Evolutionary conservation across 2,113 vertebrate species (phyloP).

Genomic region (Salvelinus alpinus): DNA sequence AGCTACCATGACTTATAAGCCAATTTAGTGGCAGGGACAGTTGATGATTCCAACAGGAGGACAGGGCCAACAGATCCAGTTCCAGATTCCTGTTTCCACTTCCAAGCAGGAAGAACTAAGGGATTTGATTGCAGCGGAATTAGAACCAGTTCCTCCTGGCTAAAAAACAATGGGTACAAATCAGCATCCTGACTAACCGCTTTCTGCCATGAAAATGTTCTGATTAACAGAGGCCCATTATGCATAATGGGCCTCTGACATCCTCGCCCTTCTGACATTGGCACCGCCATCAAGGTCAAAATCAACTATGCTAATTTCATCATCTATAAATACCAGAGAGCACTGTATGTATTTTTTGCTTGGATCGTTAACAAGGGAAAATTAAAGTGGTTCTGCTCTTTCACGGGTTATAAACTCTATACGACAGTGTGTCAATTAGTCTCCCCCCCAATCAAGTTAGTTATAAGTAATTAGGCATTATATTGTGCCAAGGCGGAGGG

Average conservation of each 20-base stretch:
- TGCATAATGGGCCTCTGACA: constrained; percentile 10
- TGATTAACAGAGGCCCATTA: neutral
- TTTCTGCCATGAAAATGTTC: neutral
- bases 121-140: neutral
- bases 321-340: no score
- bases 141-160: neutral
- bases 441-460: constrained; percentile 53
- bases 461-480: constrained; percentile 49
- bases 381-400: constrained; percentile 29
- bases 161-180: constrained; percentile 17
- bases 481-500: constrained; percentile 29
- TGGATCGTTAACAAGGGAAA: constrained; percentile 39
- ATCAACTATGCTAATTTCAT: constrained; percentile 12
- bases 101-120: constrained; percentile 21
- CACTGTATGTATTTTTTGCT: neutral
- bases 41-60: constrained; percentile 31
- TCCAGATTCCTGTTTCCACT: constrained; percentile 20
- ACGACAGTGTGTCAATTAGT: constrained; percentile 40
- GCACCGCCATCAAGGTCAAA: constrained; percentile 10
- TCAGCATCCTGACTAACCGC: constrained; percentile 1
- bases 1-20: constrained; percentile 41
- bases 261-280: neutral
- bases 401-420: constrained; percentile 48
- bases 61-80: neutral
- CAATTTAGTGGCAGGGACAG: constrained; percentile 23